A percentile compares a stretch with the other conserved stretches of the same genome.
These are phyloP conservation scores for Pseudomyrmex gracilis DNA, from an alignment of 1,140 invertebrate genomes.

Conservation along the genomic window DNA sequence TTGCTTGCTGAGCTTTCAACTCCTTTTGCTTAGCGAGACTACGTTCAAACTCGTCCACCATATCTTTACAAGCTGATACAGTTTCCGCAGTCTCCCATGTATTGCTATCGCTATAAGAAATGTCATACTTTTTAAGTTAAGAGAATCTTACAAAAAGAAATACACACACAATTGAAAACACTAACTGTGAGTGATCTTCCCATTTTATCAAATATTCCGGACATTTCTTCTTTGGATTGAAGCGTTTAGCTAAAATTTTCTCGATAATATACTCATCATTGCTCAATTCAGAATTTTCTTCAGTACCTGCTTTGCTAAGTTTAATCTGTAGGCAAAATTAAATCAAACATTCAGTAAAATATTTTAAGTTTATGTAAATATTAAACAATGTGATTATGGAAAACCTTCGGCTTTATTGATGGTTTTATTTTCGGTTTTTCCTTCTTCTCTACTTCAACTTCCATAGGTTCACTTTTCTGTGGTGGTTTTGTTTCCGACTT, in stretches of 20 bases:
- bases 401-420: constrained; percentile 81
- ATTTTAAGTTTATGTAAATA: background rate
- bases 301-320: constrained; percentile 66
- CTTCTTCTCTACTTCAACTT: constrained; percentile 72
- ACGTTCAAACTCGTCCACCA: constrained; percentile 92
- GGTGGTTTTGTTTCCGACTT: constrained; percentile 62
- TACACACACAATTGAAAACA: constrained; percentile 65
- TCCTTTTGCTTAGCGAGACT: constrained; percentile 91
- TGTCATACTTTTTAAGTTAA: background rate
- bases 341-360: constrained; percentile 7
- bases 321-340: constrained; percentile 54
- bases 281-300: constrained; percentile 83
- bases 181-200: constrained; percentile 91
- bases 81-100: constrained; percentile 93
- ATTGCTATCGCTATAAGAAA: constrained; percentile 88
- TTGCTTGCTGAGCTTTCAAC: constrained; percentile 87
- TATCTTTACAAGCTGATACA: constrained; percentile 90
- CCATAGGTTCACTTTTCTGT: constrained; percentile 62
- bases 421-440: constrained; percentile 80
- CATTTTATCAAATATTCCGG: constrained; percentile 94
- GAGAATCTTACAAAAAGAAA: background rate
- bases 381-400: background rate
- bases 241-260: constrained; percentile 92
- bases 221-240: constrained; percentile 91
- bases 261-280: constrained; percentile 89